These are phyloP conservation scores for Nesogale talazaci DNA, from an alignment of 2,113 vertebrate genomes.

Conservation along the genomic window DNA sequence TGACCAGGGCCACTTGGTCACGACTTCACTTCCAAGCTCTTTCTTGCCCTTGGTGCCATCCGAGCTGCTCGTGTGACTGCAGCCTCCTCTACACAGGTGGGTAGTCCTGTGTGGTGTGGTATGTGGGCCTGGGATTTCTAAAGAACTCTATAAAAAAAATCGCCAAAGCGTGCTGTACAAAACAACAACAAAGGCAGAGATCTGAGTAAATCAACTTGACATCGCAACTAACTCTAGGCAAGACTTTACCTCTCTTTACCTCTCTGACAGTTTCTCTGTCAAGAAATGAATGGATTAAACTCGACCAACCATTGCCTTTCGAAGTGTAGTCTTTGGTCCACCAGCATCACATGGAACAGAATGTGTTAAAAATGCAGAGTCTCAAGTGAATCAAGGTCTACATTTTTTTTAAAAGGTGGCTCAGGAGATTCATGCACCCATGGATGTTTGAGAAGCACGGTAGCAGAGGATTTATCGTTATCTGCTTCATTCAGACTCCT, in stretches of 20 bases:
- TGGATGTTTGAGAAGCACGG: neutral
- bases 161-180: neutral
- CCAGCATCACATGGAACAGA: neutral
- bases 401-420: neutral
- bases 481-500: neutral
- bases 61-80: neutral
- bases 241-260: neutral
- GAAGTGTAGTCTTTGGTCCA: neutral
- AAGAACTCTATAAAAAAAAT: neutral
- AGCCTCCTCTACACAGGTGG: neutral
- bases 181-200: neutral
- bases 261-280: neutral
- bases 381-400: neutral
- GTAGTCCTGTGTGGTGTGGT: too few species aligned
- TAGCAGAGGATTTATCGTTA: neutral
- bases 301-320: slow-evolving; percentile 7
- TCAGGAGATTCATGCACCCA: neutral
- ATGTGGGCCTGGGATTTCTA: neutral
- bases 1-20: neutral
- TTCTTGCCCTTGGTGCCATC: slow-evolving; percentile 26
- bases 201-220: neutral
- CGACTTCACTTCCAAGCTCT: neutral
- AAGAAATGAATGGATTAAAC: slow-evolving; percentile 17
- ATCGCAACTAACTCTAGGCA: neutral
- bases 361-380: neutral